Conservation (phyloP, 30 jellyfish, hydroid and myxozoan genomes). For the Hydra vulgaris region DNA sequence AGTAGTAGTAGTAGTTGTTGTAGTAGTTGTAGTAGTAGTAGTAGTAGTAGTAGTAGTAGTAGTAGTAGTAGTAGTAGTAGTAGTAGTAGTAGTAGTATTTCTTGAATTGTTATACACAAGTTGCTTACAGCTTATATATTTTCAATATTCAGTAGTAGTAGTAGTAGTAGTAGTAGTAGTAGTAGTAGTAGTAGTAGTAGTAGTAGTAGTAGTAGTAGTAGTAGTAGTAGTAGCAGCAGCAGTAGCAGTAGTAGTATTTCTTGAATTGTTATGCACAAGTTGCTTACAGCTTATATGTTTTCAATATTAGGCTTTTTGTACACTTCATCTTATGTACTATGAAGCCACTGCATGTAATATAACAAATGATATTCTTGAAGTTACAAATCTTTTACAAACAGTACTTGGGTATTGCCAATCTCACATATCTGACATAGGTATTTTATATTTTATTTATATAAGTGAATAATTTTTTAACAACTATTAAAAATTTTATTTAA, state of each 20-base stretch:
- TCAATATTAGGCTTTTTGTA: constrained; percentile 58
- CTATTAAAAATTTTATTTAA: not conserved
- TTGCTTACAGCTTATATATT: too few species aligned
- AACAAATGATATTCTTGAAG: constrained; percentile 61
- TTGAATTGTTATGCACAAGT: too few species aligned
- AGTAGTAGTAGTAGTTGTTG: not conserved
- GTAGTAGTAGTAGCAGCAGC: not conserved
- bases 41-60: too few species aligned
- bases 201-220: not conserved
- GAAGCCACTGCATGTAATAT: constrained; percentile 96
- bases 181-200: not conserved
- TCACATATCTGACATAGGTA: constrained; percentile 56
- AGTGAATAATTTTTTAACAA: not conserved
- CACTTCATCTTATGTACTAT: constrained; percentile 74
- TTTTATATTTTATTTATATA: not conserved
- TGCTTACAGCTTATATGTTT: too few species aligned
- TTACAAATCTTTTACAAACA: constrained; percentile 49
- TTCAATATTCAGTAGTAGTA: not conserved
- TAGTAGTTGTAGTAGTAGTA: too few species aligned
- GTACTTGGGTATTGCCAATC: constrained; percentile 58
- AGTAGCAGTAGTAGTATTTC: not conserved
- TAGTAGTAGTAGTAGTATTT: too few species aligned
- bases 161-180: not conserved
- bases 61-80: too few species aligned
- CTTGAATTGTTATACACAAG: too few species aligned